Base-by-base conservation (phyloP, 2,113 vertebrate species). In the Sinocyclocheilus maitianheensis region DNA sequence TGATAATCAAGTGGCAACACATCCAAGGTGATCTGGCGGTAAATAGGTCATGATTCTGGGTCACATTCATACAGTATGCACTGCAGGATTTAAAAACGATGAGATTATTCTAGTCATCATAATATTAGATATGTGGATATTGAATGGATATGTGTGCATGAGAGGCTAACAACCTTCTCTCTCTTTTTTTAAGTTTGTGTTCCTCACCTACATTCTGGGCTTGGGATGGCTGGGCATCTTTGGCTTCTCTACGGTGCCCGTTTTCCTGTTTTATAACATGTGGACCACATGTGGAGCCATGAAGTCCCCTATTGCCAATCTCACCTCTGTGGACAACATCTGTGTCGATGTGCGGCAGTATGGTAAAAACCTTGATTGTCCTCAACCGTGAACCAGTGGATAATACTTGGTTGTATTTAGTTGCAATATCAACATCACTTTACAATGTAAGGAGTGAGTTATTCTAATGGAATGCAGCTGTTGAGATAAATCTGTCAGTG, bases 221-320 rank as follows among this genome's bases (percentile, higher is more conserved):
- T 95, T 99, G 93, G 95, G 94, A 91, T 99, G 98, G 96, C 96
- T 99, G 5, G 96, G 97, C 11, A 97, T 99, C 89, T 98, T 99
- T 7, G 97, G 97, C 88, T 98, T 99, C 94, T 99, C 98, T 0
- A 96, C 97, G 1, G 97, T 99, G 90, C 98, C 98, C 0, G 97
- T 99, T 85, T 98, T 98, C 84, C 97, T 99, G 93, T 99, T 98
- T 93, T 99, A 97, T 90, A 99, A 99, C 95, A 97, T 99, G 93
- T 98, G 97, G 97, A 97, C 93, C 69, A 97, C 97, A 63, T 99
- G 98, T 18, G 96, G 96, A 77, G 96, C 96, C 93, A 95, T 99
- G 95, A 97, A 92, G 92, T 95, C 96, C 12, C 96, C 96, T 0
- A 95, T 96, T 81, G 92, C 95, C 88, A 99, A 98, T 8, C 94